Evolutionary conservation across 2,113 vertebrate genomes (phyloP).

Genomic region (Pantherophis guttatus): DNA sequence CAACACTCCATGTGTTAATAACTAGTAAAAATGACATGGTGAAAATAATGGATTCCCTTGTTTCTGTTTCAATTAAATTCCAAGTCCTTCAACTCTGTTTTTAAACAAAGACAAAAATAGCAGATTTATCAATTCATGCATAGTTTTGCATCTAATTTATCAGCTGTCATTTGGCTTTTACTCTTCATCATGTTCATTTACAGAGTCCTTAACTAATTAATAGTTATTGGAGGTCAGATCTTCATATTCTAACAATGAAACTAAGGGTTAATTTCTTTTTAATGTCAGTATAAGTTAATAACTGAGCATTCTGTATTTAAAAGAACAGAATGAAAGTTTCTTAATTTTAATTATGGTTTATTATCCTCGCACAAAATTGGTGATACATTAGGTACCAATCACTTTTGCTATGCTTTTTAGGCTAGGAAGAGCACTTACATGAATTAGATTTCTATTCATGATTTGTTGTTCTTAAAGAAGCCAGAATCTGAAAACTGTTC

Average conservation of each 20-base stretch:
- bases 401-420: background rate
- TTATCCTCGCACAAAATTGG: background rate
- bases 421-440: background rate
- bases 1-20: background rate
- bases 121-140: background rate
- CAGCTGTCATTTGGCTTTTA: background rate
- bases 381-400: background rate
- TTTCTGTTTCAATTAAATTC: background rate
- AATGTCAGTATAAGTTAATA: background rate
- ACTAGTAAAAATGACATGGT: background rate
- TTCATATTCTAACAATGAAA: background rate
- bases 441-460: background rate
- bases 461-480: background rate
- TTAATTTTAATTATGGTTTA: background rate
- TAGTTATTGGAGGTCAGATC: background rate
- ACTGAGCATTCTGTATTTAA: background rate
- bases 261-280: background rate
- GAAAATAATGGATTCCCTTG: background rate
- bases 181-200: background rate
- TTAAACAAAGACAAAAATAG: background rate
- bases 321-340: background rate
- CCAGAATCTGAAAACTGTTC: background rate
- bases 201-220: background rate
- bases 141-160: background rate
- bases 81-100: too few species aligned